These are phyloP conservation scores for Acholoe squamosa DNA, from an alignment of 2,888 invertebrate species.

Conservation along the genomic window DNA sequence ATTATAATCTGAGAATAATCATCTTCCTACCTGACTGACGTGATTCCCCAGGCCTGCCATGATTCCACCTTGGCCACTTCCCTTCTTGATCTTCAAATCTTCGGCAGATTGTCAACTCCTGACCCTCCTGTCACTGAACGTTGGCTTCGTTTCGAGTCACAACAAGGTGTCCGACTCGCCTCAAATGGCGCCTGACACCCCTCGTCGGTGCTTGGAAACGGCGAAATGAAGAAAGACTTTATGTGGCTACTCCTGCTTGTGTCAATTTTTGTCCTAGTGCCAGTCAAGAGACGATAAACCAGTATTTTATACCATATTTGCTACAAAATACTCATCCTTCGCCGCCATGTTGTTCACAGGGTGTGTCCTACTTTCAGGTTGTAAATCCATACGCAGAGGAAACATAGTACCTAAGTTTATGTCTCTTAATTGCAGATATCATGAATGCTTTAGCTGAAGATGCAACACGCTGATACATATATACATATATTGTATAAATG, in stretches of 20 bases:
- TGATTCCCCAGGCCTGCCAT: slow-evolving; percentile 51
- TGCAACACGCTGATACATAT: no score
- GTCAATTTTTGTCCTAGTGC: neutral
- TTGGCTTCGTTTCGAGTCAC: slow-evolving; percentile 23
- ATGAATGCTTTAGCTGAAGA: neutral
- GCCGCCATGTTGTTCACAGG: slow-evolving; percentile 59
- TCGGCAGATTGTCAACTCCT: slow-evolving; percentile 31
- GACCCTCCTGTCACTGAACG: slow-evolving; percentile 44
- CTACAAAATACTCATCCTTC: slow-evolving; percentile 41
- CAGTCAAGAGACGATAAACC: neutral
- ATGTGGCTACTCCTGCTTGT: neutral
- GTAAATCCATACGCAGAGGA: slow-evolving; percentile 9
- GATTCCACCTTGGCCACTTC: neutral
- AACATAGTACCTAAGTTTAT: neutral
- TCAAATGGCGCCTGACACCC: slow-evolving; percentile 13
- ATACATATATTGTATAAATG: no score
- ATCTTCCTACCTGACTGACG: slow-evolving; percentile 42
- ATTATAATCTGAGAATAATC: neutral
- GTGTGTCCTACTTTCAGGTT: slow-evolving; percentile 55
- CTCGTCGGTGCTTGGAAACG: neutral
- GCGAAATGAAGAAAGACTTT: neutral
- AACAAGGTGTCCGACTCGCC: slow-evolving; percentile 26
- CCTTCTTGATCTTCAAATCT: slow-evolving; percentile 9
- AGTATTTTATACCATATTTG: slow-evolving; percentile 48
- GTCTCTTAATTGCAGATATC: neutral